These are phyloP conservation scores for Oryctolagus cuniculus DNA, from an alignment of 2,113 vertebrate species.

Conservation along the genomic window DNA sequence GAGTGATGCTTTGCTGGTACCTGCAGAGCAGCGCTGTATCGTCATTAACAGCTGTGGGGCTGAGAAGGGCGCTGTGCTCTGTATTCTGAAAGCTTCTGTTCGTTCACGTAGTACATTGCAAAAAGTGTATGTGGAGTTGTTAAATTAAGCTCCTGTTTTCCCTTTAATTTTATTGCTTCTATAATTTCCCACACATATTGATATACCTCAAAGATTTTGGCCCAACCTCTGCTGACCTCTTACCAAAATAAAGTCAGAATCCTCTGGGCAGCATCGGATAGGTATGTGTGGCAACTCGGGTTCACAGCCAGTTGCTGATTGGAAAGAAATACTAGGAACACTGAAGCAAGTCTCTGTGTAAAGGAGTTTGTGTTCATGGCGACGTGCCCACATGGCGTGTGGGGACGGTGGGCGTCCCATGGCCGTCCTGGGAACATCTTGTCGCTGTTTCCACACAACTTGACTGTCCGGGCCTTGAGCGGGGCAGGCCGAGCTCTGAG, in stretches of 20 bases:
- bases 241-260: constrained; percentile 16
- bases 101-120: not conserved
- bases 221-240: not conserved
- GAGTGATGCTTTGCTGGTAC: constrained; percentile 35
- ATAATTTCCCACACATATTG: constrained; percentile 35
- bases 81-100: constrained; percentile 47
- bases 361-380: not conserved
- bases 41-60: not conserved
- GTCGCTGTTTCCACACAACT: not conserved
- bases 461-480: not conserved
- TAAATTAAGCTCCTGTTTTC: constrained; percentile 52
- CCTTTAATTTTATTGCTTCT: constrained; percentile 50
- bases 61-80: constrained; percentile 31
- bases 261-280: not conserved
- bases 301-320: constrained; percentile 39
- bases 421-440: not conserved
- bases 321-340: not conserved
- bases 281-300: not conserved
- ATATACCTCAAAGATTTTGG: not conserved
- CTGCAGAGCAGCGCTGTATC: constrained; percentile 31
- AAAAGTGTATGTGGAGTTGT: not conserved
- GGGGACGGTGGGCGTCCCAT: not conserved
- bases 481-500: not conserved
- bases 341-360: not conserved
- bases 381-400: not conserved